Conservation (phyloP, 2,797 vertebrate species). For the Cryptoblepharus egeriae region DNA sequence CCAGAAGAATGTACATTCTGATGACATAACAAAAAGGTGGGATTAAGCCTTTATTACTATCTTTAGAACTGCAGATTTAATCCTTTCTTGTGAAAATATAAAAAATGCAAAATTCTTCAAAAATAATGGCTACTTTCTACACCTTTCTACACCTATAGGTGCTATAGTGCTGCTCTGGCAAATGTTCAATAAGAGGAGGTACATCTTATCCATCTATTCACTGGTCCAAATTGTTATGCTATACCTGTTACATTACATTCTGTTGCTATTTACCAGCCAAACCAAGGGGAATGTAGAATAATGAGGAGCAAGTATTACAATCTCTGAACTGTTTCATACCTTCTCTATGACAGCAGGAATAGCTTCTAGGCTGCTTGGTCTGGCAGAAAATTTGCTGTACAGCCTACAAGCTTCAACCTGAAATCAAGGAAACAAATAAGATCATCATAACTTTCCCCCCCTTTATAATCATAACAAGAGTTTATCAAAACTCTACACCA, state of each 20-base stretch:
- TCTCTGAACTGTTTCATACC: slow-evolving; percentile 75
- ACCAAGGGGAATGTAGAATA: neutral
- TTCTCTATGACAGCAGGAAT: slow-evolving; percentile 93
- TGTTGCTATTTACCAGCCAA: neutral
- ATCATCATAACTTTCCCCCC: neutral
- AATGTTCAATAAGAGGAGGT: neutral
- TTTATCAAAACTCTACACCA: neutral
- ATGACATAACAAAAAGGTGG: too few species aligned
- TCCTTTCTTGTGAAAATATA: neutral
- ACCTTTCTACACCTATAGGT: neutral
- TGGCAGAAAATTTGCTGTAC: slow-evolving; percentile 92
- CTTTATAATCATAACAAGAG: neutral
- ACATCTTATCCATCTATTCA: neutral
- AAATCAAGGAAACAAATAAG: slow-evolving; percentile 21
- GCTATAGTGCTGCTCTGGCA: too few species aligned
- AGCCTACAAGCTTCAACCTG: slow-evolving; percentile 95
- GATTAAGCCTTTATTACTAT: too few species aligned
- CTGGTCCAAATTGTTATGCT: neutral
- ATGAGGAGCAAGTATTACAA: neutral
- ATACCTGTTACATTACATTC: neutral
- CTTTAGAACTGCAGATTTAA: neutral
- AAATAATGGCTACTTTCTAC: neutral
- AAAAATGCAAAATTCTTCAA: neutral
- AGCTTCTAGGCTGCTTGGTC: slow-evolving; percentile 87
- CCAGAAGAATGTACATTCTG: too few species aligned